Conservation (phyloP, 2,888 invertebrate genomes). For the Agonopterix arenella region DNA sequence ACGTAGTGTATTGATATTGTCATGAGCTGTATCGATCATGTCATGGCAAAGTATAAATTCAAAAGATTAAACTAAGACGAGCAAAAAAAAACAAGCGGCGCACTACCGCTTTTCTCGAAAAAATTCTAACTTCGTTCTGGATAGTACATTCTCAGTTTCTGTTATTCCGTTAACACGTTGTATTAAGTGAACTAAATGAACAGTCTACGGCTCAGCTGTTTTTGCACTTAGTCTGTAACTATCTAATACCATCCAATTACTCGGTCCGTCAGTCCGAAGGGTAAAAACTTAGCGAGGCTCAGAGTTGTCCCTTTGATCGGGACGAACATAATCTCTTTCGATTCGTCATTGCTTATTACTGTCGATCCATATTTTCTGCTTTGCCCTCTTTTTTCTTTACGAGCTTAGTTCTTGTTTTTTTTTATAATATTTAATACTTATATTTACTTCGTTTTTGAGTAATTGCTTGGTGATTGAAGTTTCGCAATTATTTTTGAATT, state of each 20-base stretch:
- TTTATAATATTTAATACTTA: too few species aligned
- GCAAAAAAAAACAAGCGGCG: too few species aligned
- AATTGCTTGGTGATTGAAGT: not conserved
- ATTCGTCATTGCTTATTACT: conserved; percentile 6
- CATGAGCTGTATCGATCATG: too few species aligned
- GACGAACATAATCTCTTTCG: conserved; percentile 3
- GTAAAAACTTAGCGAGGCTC: conserved; percentile 2
- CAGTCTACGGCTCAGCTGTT: too few species aligned
- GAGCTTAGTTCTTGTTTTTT: not conserved
- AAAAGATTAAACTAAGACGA: too few species aligned
- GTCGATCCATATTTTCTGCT: conserved; percentile 1
- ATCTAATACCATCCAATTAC: conserved; percentile 2
- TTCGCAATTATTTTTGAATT: not conserved
- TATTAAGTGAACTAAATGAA: too few species aligned
- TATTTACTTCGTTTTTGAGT: not conserved
- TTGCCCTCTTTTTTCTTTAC: not conserved
- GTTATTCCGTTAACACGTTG: too few species aligned
- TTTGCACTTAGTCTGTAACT: not conserved
- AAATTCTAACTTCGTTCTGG: too few species aligned
- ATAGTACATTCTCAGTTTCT: too few species aligned
- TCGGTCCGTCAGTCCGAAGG: not conserved
- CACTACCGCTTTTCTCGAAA: too few species aligned
- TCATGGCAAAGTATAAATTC: too few species aligned
- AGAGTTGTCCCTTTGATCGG: conserved; percentile 3
- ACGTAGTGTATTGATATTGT: too few species aligned